Conservation (phyloP, 2,888 invertebrate species). For the Mimas tiliae region DNA sequence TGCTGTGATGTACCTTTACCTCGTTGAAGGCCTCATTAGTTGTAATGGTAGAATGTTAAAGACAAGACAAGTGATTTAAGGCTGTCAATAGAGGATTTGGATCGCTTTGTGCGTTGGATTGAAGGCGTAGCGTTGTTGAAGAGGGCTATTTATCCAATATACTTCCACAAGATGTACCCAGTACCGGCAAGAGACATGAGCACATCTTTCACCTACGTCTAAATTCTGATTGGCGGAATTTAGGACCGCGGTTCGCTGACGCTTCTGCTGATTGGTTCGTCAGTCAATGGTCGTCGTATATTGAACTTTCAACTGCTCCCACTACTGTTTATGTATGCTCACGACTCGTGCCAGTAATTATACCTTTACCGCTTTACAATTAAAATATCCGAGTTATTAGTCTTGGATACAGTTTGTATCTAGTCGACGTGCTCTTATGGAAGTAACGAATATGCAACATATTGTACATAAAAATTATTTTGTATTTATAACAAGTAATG, state of each 20-base stretch:
- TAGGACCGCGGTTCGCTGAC: too few relatives aligned
- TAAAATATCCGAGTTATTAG: conserved; percentile 3
- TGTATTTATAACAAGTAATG: conserved; percentile 43
- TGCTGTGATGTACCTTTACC: conserved; percentile 70
- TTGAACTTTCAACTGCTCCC: too few relatives aligned
- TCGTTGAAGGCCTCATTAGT: conserved; percentile 68
- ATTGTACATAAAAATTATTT: conserved; percentile 53
- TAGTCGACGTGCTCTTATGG: conserved; percentile 15
- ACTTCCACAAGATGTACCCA: conserved; percentile 4
- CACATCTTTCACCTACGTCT: too few relatives aligned
- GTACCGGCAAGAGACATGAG: too few relatives aligned
- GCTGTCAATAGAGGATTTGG: conserved; percentile 17
- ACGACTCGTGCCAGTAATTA: too few relatives aligned
- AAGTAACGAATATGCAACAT: conserved; percentile 31
- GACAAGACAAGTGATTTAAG: conserved; percentile 28
- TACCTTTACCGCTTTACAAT: conserved; percentile 9
- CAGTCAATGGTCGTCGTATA: too few relatives aligned
- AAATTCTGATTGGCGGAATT: too few relatives aligned
- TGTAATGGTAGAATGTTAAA: conserved; percentile 43
- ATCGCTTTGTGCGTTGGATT: conserved; percentile 19
- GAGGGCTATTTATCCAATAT: conserved; percentile 9
- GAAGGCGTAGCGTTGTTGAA: background rate
- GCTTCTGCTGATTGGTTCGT: too few relatives aligned
- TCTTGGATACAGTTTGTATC: conserved; percentile 9
- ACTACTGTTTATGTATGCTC: too few relatives aligned